Base-by-base conservation (phyloP, 2,113 vertebrate species). In the Planiliza haematocheilus region DNA sequence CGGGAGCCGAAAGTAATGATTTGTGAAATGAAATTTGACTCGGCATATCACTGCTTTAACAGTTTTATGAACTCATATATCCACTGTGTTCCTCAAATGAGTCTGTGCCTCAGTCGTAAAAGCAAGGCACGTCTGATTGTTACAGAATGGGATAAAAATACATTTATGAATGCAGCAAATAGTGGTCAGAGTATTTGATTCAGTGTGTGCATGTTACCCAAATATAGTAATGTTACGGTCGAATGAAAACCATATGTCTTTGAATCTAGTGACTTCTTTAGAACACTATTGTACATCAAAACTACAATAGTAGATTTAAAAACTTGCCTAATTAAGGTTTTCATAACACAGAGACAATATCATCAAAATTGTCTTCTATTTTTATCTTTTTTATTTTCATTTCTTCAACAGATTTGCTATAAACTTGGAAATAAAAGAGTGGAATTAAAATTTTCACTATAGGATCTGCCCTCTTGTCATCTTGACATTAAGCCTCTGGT, bases 11-110 rank as follows among this genome's bases (percentile, higher is more conserved):
- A 55, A 81, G 74, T 79, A 86, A 91, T 79, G 85, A 69, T 73
- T 84, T 79, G 77, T 84, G 66, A 86, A 89, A 87, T 89, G 20
- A 84, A 81, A 82, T 77, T 53, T 63, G 71, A 87, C 81, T 85
- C 72, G 49, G 65, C 49, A 63, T 50, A 64, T 82, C 57, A 53
- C 50, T 58, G 38, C 63, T 87, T 18, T 55, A 88, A 75, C 50
- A 75, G 55, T 74, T 87, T 80, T 78, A 84, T 80, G 52, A 70
- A 70, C 42, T 75, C 39, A 9, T 81, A 49, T 30, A 74, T 72
- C 50, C 45, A 56, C 53, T 50, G 67, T 61, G 59, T 20, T 70
- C 34, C 43, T 55, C 51, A 79, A 74, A 83, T 42, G 37, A 84
- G 34, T 49, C 57, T 13, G 21, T 4, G 38, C 16, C 8, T 18